Base-by-base conservation (phyloP, 2,113 vertebrate genomes). In the Felis chaus region DNA sequence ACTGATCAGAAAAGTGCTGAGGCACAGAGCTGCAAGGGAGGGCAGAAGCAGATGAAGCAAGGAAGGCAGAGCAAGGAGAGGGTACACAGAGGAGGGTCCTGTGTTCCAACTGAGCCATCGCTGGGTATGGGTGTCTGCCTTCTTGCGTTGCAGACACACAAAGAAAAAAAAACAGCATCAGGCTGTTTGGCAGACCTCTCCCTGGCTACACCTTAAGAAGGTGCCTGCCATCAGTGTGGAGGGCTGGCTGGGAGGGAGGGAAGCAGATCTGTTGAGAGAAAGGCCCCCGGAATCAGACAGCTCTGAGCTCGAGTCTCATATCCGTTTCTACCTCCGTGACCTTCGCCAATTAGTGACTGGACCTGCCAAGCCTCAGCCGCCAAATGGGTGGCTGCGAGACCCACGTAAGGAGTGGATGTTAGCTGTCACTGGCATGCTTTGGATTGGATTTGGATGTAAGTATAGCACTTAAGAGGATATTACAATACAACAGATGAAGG, bases 61-160 rank as follows among this genome's bases (percentile, higher is more conserved):
- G 74, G 16, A 18, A 21, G 1, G 23, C 4, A 14, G 21, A n/a
- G 11, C 0, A 6, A 55, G 39, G 6, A 57, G 6, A 41, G 14
- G 41, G 41, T 31, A 15, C 73, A 29, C 0, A 4, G 10, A 80
- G 36, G 85, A 41, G 48, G 63, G 25, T 65, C 45, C 12, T 14
- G 14, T 15, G 8, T 76, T 53, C 45, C 19, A 7, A 7, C 36
- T 10, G 16, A 53, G 73, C 36, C 33, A 7, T 25, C 11, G 33
- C 33, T 41, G 48, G 23, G 21, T 12, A 4, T 33, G 31, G 9
- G 36, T 36, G 18, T 29, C 36, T 92, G 61, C 61, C 36, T 73
- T 94, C 36, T 48, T 55, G 89, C 15, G 13, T n/a, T 50, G 57
- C 50, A 21, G 33, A 76, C 33, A 50, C 3, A 13, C 12, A 33